Percentiles rank a stretch among this genome's conserved stretches.
Conservation (phyloP, 1,140 invertebrate species). For the Batillaria attramentaria region DNA sequence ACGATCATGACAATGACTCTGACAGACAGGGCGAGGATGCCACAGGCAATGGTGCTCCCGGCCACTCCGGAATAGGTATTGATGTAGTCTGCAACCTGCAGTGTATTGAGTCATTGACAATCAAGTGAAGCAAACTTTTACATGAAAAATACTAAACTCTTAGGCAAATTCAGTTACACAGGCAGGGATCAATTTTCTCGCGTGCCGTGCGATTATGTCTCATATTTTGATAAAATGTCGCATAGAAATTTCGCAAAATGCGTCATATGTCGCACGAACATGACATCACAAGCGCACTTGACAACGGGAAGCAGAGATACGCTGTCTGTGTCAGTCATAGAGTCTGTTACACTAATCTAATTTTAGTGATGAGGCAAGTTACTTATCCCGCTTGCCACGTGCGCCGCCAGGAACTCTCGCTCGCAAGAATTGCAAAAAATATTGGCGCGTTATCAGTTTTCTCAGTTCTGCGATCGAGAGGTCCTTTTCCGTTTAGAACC, state of each 20-base stretch:
- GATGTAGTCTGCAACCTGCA: conserved; percentile 22
- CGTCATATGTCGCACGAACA: too few relatives aligned
- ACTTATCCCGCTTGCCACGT: too few relatives aligned
- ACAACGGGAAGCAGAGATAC: background rate
- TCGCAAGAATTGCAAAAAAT: too few relatives aligned
- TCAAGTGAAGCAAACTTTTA: background rate
- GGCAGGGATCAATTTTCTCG: background rate
- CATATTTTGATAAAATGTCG: too few relatives aligned
- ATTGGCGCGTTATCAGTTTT: too few relatives aligned
- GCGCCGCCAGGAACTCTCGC: background rate
- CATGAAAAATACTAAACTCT: background rate
- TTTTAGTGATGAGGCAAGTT: too few relatives aligned
- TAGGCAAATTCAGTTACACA: background rate
- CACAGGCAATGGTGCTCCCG: conserved; percentile 39
- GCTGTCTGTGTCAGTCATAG: background rate
- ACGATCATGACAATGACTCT: conserved; percentile 48
- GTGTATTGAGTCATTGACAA: background rate
- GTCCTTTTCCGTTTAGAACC: too few relatives aligned
- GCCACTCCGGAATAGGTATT: conserved; percentile 11
- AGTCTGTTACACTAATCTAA: too few relatives aligned
- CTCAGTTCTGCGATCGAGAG: too few relatives aligned
- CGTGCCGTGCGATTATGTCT: too few relatives aligned
- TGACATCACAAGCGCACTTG: too few relatives aligned
- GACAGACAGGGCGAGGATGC: conserved; percentile 47
- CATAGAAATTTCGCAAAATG: too few relatives aligned